Evolutionary conservation across 2,888 invertebrate species (phyloP), one percentile per base, ranked within the genome.

Genomic region (Drosophila acutilabella): DNA sequence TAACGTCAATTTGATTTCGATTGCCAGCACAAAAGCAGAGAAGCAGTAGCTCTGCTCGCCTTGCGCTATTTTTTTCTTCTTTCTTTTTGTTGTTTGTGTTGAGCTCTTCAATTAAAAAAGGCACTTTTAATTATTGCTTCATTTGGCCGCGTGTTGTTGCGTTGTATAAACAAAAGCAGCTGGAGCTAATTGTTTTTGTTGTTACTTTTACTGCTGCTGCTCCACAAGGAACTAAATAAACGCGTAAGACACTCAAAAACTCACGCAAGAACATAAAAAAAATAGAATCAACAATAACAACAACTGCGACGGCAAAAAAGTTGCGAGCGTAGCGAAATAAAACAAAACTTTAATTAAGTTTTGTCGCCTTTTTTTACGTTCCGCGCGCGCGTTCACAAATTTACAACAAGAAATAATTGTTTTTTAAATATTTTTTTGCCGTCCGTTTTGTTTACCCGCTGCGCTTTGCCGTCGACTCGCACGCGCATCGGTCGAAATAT

Each of bases 81-180:
- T 62, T 54, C 36, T 64, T 59, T 45, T 54, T 64, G 33, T 57
- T 73, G 61, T 70, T 77, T 61, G 41, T 59, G 41, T 66, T 67
- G 73, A 61, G 65, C 60, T 78, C 74, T 70, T 75, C 76, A 87
- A 84, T 84, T 84, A 81, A 87, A 74, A 83, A 84, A 80, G 84
- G 87, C 84, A 84, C 86, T 83, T 86, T 83, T 83, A 80, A 83
- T 83, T 83, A 83, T 86, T 83, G 83, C 86, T 83, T 80, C 71
- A 80, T 82, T 75, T 71, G 64, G 64, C 61, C 50, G 64, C 71
- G 56, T 60, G 45, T 59, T 41, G 30, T 11, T n/a, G 30, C 50
- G 57, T 56, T 70, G 56, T 67, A 77, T 74, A 76, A 76, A 77
- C 69, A 77, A 73, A 76, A 76, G 72, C 72, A 76, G 69, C 64